These are phyloP conservation scores for Nymphicus hollandicus DNA, from an alignment of 2,113 vertebrate genomes.

Conservation along the genomic window DNA sequence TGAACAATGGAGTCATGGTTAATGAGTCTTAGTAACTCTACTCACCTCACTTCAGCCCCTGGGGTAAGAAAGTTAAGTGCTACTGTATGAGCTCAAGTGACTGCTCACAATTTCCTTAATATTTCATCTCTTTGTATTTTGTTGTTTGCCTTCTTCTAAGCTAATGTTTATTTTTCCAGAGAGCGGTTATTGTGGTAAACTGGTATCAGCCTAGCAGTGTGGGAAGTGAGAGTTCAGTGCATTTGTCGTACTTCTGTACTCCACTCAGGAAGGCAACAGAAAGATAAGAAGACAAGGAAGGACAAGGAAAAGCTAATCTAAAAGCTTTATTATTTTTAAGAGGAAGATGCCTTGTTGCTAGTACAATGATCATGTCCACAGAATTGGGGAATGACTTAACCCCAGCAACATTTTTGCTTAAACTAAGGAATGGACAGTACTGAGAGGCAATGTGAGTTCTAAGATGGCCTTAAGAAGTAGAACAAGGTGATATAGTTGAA, in stretches of 20 bases:
- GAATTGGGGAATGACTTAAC: neutral
- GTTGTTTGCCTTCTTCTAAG: constrained; percentile 14
- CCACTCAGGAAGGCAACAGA: neutral
- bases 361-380: neutral
- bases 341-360: neutral
- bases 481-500: neutral
- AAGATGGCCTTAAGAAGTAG: neutral
- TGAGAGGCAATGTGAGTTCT: neutral
- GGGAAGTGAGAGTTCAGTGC: neutral
- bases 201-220: constrained; percentile 6
- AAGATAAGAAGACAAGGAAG: neutral
- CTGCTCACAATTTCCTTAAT: constrained; percentile 48
- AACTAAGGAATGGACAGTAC: neutral
- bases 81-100: constrained; percentile 33
- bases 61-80: constrained; percentile 54
- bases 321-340: neutral
- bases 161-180: constrained; percentile 51
- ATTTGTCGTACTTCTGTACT: neutral
- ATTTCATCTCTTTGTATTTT: constrained; percentile 37
- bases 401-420: neutral
- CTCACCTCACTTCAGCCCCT: neutral
- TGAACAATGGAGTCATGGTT: constrained; percentile 34
- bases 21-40: neutral
- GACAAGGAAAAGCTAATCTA: neutral
- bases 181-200: constrained; percentile 18